Base-by-base conservation (phyloP, 2,113 vertebrate genomes). In the Mandrillus leucophaeus region DNA sequence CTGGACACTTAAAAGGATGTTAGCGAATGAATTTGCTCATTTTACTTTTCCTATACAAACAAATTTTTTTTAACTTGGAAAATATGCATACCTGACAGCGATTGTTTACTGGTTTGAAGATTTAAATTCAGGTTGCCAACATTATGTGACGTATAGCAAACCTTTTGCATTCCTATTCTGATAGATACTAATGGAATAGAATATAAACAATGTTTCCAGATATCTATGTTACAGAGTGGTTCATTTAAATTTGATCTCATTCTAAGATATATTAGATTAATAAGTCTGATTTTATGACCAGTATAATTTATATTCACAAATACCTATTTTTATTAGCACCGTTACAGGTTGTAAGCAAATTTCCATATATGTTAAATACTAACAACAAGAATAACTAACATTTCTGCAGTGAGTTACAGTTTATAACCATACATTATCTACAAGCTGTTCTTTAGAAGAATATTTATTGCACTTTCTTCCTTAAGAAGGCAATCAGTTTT, bases 361-460 rank as follows among this genome's bases (percentile, higher is more conserved):
- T 98, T 97, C 92, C 94, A 96, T 96, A 98, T 98, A 96, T 83
- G 94, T 97, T 96, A 98, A 97, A 97, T 96, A 88, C 64, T 88
- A 94, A 93, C 73, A 93, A 76, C 35, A 85, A 92, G 82, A 85
- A 88, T 96, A 90, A 97, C 85, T 93, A 96, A 78, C 72, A 78
- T 96, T 82, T 82, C 84, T 88, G 35, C 50, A 68, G 90, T 59
- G 76, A 81, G 35, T 85, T 96, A 95, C 8, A 85, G 35, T 90
- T 96, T 66, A 64, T 89, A 96, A 75, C 52, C 35, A 32, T 90
- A 90, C 32, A 75, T 96, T 88, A 55, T 85, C 83, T 38, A 73
- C 83, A 94, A 78, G 35, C 61, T 87, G 45, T 85, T 88, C 48
- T 91, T 93, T 38, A 59, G 66, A 96, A 93, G 68, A 86, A 57